Base-by-base conservation (phyloP, 2,113 vertebrate genomes). In the Callipepla squamata region DNA sequence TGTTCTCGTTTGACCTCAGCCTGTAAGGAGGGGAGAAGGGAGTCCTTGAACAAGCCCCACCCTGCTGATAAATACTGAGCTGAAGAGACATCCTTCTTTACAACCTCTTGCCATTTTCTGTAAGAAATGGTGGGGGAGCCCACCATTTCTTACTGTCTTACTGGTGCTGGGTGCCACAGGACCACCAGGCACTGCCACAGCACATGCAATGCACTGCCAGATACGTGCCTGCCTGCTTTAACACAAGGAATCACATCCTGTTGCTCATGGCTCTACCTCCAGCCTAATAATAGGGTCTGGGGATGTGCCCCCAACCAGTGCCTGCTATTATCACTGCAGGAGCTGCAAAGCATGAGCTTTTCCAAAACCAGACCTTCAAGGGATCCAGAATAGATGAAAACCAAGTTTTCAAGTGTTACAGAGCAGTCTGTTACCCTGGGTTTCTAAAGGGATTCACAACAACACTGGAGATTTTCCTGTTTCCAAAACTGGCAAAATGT, bases 1-100 rank as follows among this genome's bases (percentile, higher is more conserved):
- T 92, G 68, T 78, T 80, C 53, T 87, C 59, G 32, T 89, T 92
- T 91, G 72, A 88, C 74, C 79, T 70, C 66, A 90, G 65, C 69
- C 62, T 90, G 55, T 28, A 3, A 4, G 82, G 66, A 45, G 67
- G 25, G 42, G 40, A 38, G 62, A 66, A 79, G 77, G 53, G 74
- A 87, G 74, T 94, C 87, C 87, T 88, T 92, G 69, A 89, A 88
- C 53, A 44, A 92, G 17, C 28, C 36, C 69, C 30, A 66, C 25
- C 50, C 8, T 78, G 76, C 68, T 61, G 44, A 72, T 83, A 91
- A 93, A 92, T 80, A 47, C n/a, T 36, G 32, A 89, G 66, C 7
- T 74, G 38, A 42, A 80, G 61, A 91, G 14, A 30, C n/a, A 53
- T 61, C 75, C 78, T 88, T 83, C 83, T 75, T 87, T 57, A 48